These are phyloP conservation scores for Nibea albiflora DNA, from an alignment of 2,113 vertebrate genomes.

Conservation along the genomic window DNA sequence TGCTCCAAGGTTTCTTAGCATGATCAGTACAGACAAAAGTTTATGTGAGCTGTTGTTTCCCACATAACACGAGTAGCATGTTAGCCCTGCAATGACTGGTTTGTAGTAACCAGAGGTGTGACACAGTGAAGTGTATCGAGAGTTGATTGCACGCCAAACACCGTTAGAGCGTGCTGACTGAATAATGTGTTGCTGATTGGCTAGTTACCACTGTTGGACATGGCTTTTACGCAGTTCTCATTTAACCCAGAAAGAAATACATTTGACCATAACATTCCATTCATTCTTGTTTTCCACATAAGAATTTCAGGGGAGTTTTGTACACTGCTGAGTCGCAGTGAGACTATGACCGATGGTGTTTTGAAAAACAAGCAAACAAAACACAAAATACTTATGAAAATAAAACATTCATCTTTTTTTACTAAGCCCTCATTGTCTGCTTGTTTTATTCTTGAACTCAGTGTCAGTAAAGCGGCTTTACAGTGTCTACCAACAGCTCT, in stretches of 20 bases:
- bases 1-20: conserved; percentile 31
- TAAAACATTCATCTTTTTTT: conserved; percentile 61
- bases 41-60: background rate
- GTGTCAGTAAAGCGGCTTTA: background rate
- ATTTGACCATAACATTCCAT: conserved; percentile 71
- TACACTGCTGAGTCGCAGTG: conserved; percentile 55
- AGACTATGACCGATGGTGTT: conserved; percentile 51
- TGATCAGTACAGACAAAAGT: conserved; percentile 15
- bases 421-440: conserved; percentile 36
- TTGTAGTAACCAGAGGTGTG: conserved; percentile 22
- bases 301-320: conserved; percentile 63
- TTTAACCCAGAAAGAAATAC: conserved; percentile 33
- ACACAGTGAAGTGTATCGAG: conserved; percentile 1
- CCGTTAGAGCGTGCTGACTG: conserved; percentile 29
- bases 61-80: conserved; percentile 14
- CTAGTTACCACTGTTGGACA: conserved; percentile 30
- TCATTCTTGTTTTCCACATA: conserved; percentile 55
- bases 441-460: background rate
- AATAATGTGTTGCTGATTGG: conserved; percentile 32
- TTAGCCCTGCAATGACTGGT: conserved; percentile 13
- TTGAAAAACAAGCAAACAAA: conserved; percentile 47
- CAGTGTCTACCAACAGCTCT: conserved; percentile 1
- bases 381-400: conserved; percentile 59
- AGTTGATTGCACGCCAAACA: conserved; percentile 28
- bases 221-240: conserved; percentile 31